Base-by-base conservation (phyloP, 2,888 invertebrate genomes). In the Acanthopleura granulata region DNA sequence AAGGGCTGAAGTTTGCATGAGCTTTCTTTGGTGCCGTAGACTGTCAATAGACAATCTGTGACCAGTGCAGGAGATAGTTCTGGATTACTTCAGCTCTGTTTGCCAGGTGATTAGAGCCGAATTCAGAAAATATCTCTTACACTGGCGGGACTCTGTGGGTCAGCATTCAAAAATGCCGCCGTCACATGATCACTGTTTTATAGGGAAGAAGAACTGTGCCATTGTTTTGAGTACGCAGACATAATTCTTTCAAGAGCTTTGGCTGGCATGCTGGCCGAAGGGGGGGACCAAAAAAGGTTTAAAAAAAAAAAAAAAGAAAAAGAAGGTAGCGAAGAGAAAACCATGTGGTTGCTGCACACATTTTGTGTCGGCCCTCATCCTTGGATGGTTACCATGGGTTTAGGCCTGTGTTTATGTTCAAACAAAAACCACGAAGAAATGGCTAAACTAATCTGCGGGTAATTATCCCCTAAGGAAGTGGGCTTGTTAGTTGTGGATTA, bases 401-500 rank as follows among this genome's bases (percentile, higher is more conserved):
- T 57, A 66, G 16, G 27, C 25, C 29, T 25, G 16, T 66, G 29
- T 66, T 66, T 22, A 66, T 27, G 29, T 22, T 22, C 66, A 66
- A 66, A 66, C 66, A 27, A 27, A 27, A 66, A 3, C 25, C 22
- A 22, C 15, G 66, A 25, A 66, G 66, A 66, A 27, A 22, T 66
- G 22, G 66, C 12, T 16, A 22, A 14, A 3, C 66, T 66, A 66
- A 66, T 66, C 66, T 66, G 6, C 6, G 66, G 29, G 29, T 27
- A 66, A 66, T 66, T 66, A 66, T 27, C 29, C 66, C 16, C 15
- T 66, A 66, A 66, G 66, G 66, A 66, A 66, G 66, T 66, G 66
- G 66, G 22, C 27, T 66, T 27, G 66, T 66, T 66, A 66, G 66
- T 16, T 25, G 29, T 27, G 66, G 66, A 22, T 66, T 27, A 27